Conservation (phyloP, 30 jellyfish, hydroid and myxozoan species). For the Rhopilema esculentum region DNA sequence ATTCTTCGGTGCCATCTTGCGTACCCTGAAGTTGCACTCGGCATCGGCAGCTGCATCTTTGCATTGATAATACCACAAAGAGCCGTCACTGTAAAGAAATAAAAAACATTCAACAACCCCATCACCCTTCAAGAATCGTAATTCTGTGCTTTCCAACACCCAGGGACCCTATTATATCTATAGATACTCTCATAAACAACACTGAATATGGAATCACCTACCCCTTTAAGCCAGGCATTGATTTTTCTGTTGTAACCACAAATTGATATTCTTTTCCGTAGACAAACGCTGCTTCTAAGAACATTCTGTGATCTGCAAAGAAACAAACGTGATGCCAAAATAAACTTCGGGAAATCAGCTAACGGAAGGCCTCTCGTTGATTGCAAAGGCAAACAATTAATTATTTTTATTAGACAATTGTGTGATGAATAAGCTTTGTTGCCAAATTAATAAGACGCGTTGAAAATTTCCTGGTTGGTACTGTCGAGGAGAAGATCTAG, state of each 20-base stretch:
- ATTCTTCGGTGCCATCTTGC: constrained; percentile 36
- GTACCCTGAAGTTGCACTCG: constrained; percentile 21
- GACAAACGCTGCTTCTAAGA: constrained; percentile 81
- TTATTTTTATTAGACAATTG: too few relatives aligned
- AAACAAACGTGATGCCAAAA: neutral
- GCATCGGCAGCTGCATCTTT: constrained; percentile 13
- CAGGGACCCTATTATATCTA: too few relatives aligned
- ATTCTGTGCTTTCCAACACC: neutral
- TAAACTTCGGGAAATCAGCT: neutral
- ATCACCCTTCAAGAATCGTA: too few relatives aligned
- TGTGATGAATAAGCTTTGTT: too few relatives aligned
- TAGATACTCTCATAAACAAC: neutral
- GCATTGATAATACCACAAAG: constrained; percentile 66
- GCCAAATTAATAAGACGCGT: too few relatives aligned
- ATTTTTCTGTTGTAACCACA: constrained; percentile 55
- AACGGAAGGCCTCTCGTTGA: too few relatives aligned
- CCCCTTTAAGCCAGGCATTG: constrained; percentile 63
- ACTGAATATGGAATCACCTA: neutral
- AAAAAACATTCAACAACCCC: neutral
- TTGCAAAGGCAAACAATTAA: too few relatives aligned
- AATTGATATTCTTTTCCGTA: constrained; percentile 65
- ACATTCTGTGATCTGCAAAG: constrained; percentile 46
- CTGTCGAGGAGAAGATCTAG: too few relatives aligned
- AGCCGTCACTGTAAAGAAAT: constrained; percentile 31
- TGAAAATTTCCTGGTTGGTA: too few relatives aligned